Evolutionary conservation across 2,888 invertebrate species (phyloP), one percentile per base, ranked within the genome.

Genomic region (Trachelus troglodyta): DNA sequence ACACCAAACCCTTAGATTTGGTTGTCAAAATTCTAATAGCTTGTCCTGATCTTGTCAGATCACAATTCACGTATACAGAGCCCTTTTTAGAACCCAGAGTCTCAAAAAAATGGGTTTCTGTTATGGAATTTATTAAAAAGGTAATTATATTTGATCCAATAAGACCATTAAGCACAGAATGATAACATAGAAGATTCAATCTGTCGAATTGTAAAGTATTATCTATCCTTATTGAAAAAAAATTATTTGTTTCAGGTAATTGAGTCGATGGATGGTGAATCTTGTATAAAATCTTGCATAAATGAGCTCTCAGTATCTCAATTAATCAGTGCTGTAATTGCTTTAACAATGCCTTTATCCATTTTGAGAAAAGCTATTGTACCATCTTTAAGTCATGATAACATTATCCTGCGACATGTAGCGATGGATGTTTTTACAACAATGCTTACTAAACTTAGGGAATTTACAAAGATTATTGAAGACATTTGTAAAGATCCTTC

Each of bases 21-120:
- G 92, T 96, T 11, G 89, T 94, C 3, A 93, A 94, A 88, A 95
- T 95, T 76, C 91, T 96, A 79, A 90, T 91, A 76, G 94, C 94
- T 68, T 96, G 96, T 89, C 96, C 96, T 0, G 96, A 96, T 89
- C 92, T 96, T 76, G 94, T 94, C 30, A 94, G 94, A 89, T 93
- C 94, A 3, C 92, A 95, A 23, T 93, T 96, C 84, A 91, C 86
- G 76, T 92, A 93, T 69, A 92, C 95, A 15, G 94, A 94, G 79
- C 92, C 93, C 1, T 93, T 93, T 84, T 93, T 96, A 81, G 94
- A 94, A 86, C 95, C 95, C 0, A 91, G 87, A 85, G 88, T 86
- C 69, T 90, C 83, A 35, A 80, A 73, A 75, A 91, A 91, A 69
- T 91, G 91, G 91, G 81, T 90, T 73, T 73, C 80, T 69, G 84